Conservation (phyloP, 2,113 vertebrate genomes). For the Ia io region DNA sequence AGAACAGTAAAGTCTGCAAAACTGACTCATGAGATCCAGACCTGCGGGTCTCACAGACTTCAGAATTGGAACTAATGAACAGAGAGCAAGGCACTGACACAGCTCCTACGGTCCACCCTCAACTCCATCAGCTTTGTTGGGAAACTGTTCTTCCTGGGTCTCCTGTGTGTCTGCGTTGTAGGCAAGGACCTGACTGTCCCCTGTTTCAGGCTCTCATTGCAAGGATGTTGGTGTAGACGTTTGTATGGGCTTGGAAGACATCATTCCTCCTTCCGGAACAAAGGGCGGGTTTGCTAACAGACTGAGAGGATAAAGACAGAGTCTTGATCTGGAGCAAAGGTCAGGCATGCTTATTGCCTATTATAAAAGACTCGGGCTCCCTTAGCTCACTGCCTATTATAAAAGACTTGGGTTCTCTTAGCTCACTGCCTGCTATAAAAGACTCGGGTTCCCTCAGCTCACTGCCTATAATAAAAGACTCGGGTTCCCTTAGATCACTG, state of each 20-base stretch:
- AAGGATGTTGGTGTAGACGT: neutral
- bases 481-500: neutral
- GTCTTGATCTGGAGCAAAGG: neutral
- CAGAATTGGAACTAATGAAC: neutral
- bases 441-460: neutral
- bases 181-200: neutral
- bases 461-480: neutral
- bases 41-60: neutral
- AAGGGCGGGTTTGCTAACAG: neutral
- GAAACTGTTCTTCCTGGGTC: neutral
- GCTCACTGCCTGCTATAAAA: too few relatives aligned
- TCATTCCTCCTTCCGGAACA: neutral
- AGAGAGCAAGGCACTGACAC: neutral
- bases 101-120: neutral
- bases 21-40: neutral
- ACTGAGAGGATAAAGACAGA: neutral
- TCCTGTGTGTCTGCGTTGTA: neutral
- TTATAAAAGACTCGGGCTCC: neutral
- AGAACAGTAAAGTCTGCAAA: neutral
- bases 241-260: neutral
- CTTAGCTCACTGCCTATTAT: too few relatives aligned
- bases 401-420: neutral
- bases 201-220: neutral
- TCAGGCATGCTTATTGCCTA: neutral
- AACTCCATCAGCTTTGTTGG: neutral